Evolutionary conservation across 2,888 invertebrate genomes (phyloP).

Genomic region (Mellilla xanthometata): DNA sequence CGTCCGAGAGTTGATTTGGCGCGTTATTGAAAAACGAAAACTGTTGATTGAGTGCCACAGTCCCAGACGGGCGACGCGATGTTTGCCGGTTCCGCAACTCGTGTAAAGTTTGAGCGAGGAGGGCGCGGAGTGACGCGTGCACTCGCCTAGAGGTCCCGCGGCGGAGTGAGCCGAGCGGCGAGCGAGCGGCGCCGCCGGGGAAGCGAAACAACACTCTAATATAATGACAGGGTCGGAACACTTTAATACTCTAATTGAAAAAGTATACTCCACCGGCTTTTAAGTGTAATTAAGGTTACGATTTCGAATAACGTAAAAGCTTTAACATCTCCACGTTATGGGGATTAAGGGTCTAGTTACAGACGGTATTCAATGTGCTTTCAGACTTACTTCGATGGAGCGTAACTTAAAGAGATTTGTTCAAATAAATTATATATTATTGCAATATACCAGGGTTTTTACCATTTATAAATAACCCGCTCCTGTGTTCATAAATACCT

Average conservation of each 20-base stretch:
- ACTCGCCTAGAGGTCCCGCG: conserved; percentile 50
- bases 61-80: neutral
- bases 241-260: conserved; percentile 82
- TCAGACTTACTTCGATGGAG: conserved; percentile 4
- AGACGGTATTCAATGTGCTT: conserved; percentile 10
- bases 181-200: conserved; percentile 55
- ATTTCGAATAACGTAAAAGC: conserved; percentile 50
- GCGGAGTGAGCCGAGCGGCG: conserved; percentile 59
- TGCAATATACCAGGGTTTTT: no score
- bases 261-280: conserved; percentile 77
- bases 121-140: conserved; percentile 41
- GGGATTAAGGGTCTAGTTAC: conserved; percentile 18
- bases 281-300: conserved; percentile 69
- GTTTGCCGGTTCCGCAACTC: conserved; percentile 44
- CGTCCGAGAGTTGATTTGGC: conserved; percentile 20
- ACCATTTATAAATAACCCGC: no score
- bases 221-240: conserved; percentile 81
- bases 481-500: no score
- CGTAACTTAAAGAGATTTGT: no score
- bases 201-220: conserved; percentile 80
- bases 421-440: no score
- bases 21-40: conserved; percentile 23
- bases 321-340: conserved; percentile 24
- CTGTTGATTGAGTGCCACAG: conserved; percentile 35
- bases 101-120: conserved; percentile 69